Evolutionary conservation across 2,888 invertebrate species (phyloP).

Genomic region (Coleophora flavipennella): DNA sequence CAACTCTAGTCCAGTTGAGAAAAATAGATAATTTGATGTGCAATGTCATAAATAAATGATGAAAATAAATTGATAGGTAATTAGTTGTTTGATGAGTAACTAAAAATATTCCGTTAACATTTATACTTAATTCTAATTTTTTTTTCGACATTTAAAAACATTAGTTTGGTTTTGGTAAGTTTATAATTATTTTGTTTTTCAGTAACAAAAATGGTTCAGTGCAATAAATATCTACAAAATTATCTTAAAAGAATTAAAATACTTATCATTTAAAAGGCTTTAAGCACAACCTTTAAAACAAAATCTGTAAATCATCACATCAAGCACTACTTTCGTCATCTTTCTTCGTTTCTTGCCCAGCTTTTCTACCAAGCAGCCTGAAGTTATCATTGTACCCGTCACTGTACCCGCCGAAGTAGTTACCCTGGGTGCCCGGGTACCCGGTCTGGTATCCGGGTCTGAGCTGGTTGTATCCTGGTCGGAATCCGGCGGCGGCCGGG

Average conservation of each 20-base stretch:
- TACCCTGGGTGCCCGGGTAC: slow-evolving; percentile 31
- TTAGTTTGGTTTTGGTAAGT: no score
- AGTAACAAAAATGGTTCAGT: slow-evolving; percentile 10
- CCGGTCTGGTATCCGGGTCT: slow-evolving; percentile 12
- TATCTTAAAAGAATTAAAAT: background rate
- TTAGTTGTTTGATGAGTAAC: no score
- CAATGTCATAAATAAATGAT: no score
- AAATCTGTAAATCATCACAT: no score
- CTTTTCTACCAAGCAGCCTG: slow-evolving; percentile 42
- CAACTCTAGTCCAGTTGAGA: no score
- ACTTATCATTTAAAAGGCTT: background rate
- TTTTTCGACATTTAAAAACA: no score
- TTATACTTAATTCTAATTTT: no score
- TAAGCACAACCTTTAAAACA: background rate
- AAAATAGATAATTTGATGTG: no score
- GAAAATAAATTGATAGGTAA: no score
- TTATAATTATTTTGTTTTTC: slow-evolving; percentile 4
- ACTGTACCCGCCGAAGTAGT: slow-evolving; percentile 42
- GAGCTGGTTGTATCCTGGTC: slow-evolving; percentile 16
- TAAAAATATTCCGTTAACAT: no score
- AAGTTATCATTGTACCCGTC: slow-evolving; percentile 45
- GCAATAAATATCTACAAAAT: slow-evolving; percentile 1
- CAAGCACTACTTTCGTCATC: slow-evolving; percentile 20
- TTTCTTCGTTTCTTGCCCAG: slow-evolving; percentile 37
- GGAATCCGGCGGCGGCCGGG: slow-evolving; percentile 20